Evolutionary conservation across 2,797 vertebrate species (phyloP).

Genomic region (Apogon hyalosoma): DNA sequence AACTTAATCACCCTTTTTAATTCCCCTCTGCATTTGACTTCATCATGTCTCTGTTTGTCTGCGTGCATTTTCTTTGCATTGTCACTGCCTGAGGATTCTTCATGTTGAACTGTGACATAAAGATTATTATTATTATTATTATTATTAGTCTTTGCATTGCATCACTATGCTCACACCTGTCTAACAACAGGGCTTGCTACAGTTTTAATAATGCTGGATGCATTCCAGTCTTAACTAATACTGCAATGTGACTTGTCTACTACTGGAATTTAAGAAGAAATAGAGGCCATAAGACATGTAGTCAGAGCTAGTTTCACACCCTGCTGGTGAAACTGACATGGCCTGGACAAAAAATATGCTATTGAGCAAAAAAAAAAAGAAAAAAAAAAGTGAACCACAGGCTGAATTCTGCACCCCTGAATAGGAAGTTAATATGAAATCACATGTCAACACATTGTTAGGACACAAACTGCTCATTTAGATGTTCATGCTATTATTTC

Average conservation of each 20-base stretch:
- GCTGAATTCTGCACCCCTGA: background rate
- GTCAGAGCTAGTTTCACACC: background rate
- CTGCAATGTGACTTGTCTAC: background rate
- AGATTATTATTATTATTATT: background rate
- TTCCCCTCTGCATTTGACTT: constrained; percentile 27
- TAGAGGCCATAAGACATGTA: background rate
- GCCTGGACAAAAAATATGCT: background rate
- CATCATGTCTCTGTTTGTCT: constrained; percentile 2
- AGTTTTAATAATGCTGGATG: constrained; percentile 8
- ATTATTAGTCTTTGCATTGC: constrained; percentile 3
- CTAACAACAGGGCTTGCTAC: constrained; percentile 22
- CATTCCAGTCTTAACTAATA: constrained; percentile 12
- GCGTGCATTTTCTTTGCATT: background rate
- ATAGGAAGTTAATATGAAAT: constrained; percentile 21
- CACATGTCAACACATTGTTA: constrained; percentile 1
- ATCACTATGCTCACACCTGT: constrained; percentile 38
- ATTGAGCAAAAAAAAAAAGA: no score
- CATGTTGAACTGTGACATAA: background rate
- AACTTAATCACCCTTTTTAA: constrained; percentile 65
- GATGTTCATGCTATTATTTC: no score
- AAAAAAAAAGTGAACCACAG: background rate
- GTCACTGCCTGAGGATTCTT: constrained; percentile 1
- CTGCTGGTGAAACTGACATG: background rate
- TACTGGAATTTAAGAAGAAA: background rate
- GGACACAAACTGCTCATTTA: background rate